Evolutionary conservation across 2,888 invertebrate species (phyloP), one percentile per base, ranked within the genome.

Genomic region (Polydrusus tereticollis): DNA sequence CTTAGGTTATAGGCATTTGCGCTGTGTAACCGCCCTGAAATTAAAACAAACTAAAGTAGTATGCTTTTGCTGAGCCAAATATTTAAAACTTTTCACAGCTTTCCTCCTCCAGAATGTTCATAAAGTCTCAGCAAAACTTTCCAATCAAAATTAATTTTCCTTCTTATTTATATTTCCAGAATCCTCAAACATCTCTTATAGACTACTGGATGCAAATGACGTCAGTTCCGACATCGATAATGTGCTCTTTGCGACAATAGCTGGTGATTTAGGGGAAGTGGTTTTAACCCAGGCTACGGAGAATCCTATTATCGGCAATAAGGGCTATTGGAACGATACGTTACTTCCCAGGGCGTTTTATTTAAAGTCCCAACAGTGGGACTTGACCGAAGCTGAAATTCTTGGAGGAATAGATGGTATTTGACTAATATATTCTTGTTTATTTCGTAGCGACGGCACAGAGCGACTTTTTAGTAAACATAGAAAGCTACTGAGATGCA

Each of bases 401-500:
- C 82, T 92, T 38, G 92, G 90, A 38, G 91, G 90, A 33, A 87
- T 93, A 55, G 92, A 93, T 81, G 92, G 92, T 90, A 85, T 69
- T 63, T 52, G 26, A 41, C 5, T 12, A n/a, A n/a, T 23, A 5
- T n/a, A 29, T 55, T 41, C 4, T 38, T n/a, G n/a, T 43, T 23
- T 43, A 45, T 20, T 45, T 45, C 20, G 12, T 8, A 45, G 45
- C 79, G 6, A 62, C n/a, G n/a, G n/a, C n/a, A n/a, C n/a, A n/a
- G n/a, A n/a, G n/a, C n/a, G n/a, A n/a, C n/a, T n/a, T n/a, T n/a
- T n/a, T n/a, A n/a, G n/a, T n/a, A n/a, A n/a, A n/a, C n/a, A n/a
- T n/a, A n/a, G n/a, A n/a, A n/a, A n/a, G n/a, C n/a, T n/a, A n/a
- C n/a, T n/a, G n/a, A n/a, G n/a, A n/a, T n/a, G n/a, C n/a, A n/a